A percentile compares a stretch with the other conserved stretches of the same genome.
phyloP scores from a whole-genome alignment of 2,797 vertebrate genomes.

The Novumbra hubbsi region DNA sequence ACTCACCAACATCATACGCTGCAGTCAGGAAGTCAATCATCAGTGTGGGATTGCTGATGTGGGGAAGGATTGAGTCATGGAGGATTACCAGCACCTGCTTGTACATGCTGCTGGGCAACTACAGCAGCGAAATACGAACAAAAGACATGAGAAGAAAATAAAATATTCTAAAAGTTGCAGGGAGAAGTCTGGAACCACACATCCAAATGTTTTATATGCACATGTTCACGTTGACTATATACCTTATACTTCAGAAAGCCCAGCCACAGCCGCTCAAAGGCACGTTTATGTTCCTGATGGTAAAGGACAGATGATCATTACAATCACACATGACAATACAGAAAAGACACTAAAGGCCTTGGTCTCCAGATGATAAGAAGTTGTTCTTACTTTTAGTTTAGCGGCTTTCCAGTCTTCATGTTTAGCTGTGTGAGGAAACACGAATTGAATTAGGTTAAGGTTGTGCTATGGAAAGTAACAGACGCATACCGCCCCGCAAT shows the following conservation, averaged over 20 bases:
- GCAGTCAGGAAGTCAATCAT: constrained; percentile 94
- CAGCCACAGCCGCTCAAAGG: constrained; percentile 91
- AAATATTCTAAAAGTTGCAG: background rate
- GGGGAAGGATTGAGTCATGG: constrained; percentile 88
- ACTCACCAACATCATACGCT: constrained; percentile 89
- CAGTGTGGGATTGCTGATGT: constrained; percentile 89
- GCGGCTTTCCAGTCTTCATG: constrained; percentile 84
- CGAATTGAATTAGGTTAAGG: background rate
- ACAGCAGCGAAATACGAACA: constrained; percentile 17
- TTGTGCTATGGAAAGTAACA: background rate
- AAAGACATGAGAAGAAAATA: background rate
- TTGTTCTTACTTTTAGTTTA: constrained; percentile 79
- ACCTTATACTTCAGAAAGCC: constrained; percentile 91
- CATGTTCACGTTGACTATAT: background rate
- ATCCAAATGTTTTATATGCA: background rate
- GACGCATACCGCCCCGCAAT: too few relatives aligned
- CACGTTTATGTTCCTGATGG: constrained; percentile 85
- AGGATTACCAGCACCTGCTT: constrained; percentile 91
- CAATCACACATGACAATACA: background rate
- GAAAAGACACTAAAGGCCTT: background rate
- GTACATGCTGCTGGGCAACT: constrained; percentile 88
- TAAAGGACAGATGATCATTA: constrained; percentile 14
- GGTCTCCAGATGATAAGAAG: background rate
- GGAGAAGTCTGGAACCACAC: background rate
- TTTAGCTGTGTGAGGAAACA: constrained; percentile 64